phyloP scores from a whole-genome alignment of 2,888 invertebrate species.

The Dolichomitus sp. region DNA sequence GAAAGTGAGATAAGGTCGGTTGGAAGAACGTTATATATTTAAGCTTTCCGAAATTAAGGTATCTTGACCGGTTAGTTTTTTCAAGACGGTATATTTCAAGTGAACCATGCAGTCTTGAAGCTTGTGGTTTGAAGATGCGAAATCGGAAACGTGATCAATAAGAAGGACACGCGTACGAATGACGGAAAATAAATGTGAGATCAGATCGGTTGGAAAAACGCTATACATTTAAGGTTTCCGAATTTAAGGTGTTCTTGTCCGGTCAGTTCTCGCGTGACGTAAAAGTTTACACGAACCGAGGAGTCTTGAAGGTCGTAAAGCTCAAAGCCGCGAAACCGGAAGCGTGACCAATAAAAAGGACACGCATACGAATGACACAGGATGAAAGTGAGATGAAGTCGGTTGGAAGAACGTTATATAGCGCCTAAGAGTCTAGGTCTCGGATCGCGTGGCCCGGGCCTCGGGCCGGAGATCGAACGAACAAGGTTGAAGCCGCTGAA shows the following conservation, averaged over 20 bases:
- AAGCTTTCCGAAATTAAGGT: too few relatives aligned
- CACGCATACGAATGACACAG: neutral
- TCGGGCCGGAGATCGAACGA: conserved; percentile 75
- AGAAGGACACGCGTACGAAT: neutral
- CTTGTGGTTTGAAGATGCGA: conserved; percentile 7
- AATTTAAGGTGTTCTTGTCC: too few relatives aligned
- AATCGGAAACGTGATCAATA: conserved; percentile 20
- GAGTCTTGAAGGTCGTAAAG: neutral
- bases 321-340: neutral
- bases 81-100: too few relatives aligned
- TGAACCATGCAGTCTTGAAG: too few relatives aligned
- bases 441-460: conserved; percentile 59
- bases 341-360: conserved; percentile 20
- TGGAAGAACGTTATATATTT: too few relatives aligned
- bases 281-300: too few relatives aligned
- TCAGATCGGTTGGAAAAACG: conserved; percentile 4
- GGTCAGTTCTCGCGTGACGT: too few relatives aligned
- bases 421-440: conserved; percentile 38
- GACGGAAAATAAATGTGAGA: conserved; percentile 34
- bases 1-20: too few relatives aligned
- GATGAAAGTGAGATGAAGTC: conserved; percentile 37
- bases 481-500: conserved; percentile 75
- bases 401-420: neutral
- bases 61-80: too few relatives aligned
- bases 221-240: neutral